Evolutionary conservation across 2,797 vertebrate species (phyloP), one percentile per base, ranked within the genome.

Genomic region (Lophius americanus): DNA sequence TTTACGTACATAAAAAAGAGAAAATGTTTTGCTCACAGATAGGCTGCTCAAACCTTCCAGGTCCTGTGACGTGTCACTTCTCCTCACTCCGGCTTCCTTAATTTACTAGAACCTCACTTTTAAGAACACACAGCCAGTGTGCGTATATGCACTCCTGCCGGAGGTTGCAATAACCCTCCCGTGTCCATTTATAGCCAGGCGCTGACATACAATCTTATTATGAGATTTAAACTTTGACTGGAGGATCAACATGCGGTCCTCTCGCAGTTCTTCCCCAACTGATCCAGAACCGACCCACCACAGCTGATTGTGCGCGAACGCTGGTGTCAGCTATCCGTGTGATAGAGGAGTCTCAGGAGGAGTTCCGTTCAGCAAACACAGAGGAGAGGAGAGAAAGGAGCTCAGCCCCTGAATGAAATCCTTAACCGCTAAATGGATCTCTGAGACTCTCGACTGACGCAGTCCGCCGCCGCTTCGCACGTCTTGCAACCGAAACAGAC

Each of bases 141-240:
- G 11, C 23, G 76, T 70, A 64, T 60, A 56, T 55, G 9, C 58
- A 60, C 71, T 70, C 49, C 64, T 67, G 38, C 55, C 67, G 53
- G 76, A 75, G 74, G 87, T 85, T 88, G 69, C 80, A 78, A 61
- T 77, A 73, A 84, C 78, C 85, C 53, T 85, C 81, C 81, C 56
- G 84, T 75, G 75, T 85, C 92, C 92, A 91, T 93, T 92, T 92
- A 93, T 93, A 94, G 92, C 88, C 90, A 84, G 55, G 82, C 85
- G 85, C 78, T 89, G 90, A 92, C 85, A 81, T 89, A 85, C 93
- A 93, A 94, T 95, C 92, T 92, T 92, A 89, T 94, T 92, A 93
- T 88, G 90, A 93, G 91, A 91, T 92, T 91, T 91, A 91, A 93
- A 92, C 88, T 91, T 91, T 88, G 82, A 91, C 88, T 60, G 85